Base-by-base conservation (phyloP, 2,888 invertebrate genomes). In the Eupeodes luniger region DNA sequence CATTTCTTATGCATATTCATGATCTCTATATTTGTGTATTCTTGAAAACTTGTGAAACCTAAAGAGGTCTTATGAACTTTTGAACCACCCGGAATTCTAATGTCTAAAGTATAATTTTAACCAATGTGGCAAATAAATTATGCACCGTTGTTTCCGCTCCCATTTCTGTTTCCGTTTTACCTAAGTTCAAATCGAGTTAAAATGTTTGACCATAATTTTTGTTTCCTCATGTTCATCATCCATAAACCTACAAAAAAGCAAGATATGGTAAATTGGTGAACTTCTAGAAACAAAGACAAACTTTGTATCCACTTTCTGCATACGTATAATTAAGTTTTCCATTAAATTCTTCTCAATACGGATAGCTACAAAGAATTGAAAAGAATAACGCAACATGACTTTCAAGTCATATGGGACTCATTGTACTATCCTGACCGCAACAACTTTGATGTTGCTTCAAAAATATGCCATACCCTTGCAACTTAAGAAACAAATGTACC, bases 401-500 rank as follows among this genome's bases (percentile, higher is more conserved):
- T 66, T 66, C 27, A 40, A 19, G 66, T 66, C 66, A 66, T n/a
- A 66, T 66, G 66, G 66, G 64, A 47, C 44, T 19, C 19, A 64
- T 64, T 64, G 44, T 40, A 40, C 19, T 40, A 64, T 44, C 44
- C 16, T 27, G 49, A 66, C 66, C 66, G 47, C 66, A 66, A 66
- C 47, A 66, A 66, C 66, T 66, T 66, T 66, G 66, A 49, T 49
- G 66, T 49, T 66, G 66, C 66, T 49, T 66, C 16, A 4, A 47
- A n/a, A 27, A 14, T 64, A 14, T 14, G 9, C 40, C 5, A 40
- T 40, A 40, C 40, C 9, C 40, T 40, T 64, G 64, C 64, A 64
- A 64, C 47, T 64, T 64, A 47, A 14, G 66, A 40, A 49, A 11
- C 27, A 66, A 62, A 44, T 2, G 16, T 40, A 40, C n/a, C 2